phyloP scores from a whole-genome alignment of 2,113 vertebrate species.

The Acrocephalus kingi region DNA sequence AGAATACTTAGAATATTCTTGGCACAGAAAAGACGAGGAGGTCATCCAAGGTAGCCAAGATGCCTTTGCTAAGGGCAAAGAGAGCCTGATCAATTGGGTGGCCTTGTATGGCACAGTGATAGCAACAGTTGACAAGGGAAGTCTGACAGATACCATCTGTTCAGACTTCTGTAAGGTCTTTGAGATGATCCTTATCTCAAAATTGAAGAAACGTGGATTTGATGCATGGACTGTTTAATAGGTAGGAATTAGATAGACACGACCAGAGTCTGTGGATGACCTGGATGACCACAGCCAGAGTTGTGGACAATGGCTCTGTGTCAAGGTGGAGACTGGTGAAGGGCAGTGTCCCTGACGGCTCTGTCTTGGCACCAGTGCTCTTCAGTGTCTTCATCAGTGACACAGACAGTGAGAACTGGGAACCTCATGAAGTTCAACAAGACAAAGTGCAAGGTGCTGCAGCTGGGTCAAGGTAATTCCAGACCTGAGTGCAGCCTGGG shows the following conservation, averaged over 20 bases:
- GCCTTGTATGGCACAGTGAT: neutral
- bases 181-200: neutral
- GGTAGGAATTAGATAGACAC: neutral
- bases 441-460: neutral
- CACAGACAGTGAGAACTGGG: neutral
- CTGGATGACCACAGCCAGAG: neutral
- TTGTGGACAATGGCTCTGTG: neutral
- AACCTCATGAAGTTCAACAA: neutral
- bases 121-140: neutral
- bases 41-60: neutral
- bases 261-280: too few species aligned
- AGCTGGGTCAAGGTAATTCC: fast-evolving
- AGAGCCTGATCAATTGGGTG: neutral
- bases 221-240: neutral
- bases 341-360: neutral
- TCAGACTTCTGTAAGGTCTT: neutral
- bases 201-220: neutral
- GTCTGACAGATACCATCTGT: neutral
- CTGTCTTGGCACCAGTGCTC: neutral
- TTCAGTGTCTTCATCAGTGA: neutral
- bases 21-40: neutral
- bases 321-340: neutral
- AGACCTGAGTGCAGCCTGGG: neutral
- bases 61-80: neutral
- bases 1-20: neutral